Conservation (phyloP, 2,797 vertebrate species). For the Iguana delicatissima region DNA sequence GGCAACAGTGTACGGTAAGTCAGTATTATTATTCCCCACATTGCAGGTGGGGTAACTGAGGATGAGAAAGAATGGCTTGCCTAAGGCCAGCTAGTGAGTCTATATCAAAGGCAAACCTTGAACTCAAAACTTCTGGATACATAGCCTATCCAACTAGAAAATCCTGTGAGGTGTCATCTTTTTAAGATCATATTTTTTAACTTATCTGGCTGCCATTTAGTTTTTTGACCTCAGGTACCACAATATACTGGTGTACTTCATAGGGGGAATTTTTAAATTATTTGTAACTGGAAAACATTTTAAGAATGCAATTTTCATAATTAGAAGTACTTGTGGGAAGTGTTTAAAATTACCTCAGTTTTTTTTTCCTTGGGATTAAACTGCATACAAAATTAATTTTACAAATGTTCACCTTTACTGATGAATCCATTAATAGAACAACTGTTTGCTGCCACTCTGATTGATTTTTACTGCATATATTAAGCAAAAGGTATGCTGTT, state of each 20-base stretch:
- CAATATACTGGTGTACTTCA: background rate
- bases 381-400: background rate
- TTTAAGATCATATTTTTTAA: slow-evolving; percentile 13
- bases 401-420: background rate
- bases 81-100: background rate
- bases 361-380: background rate
- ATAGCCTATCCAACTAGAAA: background rate
- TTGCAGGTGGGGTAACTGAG: background rate
- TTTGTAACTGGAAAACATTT: slow-evolving; percentile 12
- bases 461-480: background rate
- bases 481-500: background rate
- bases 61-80: background rate
- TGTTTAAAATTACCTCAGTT: background rate
- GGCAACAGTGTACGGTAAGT: background rate
- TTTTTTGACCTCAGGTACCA: background rate
- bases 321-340: background rate
- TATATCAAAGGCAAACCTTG: background rate
- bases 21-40: background rate
- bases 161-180: background rate
- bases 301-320: background rate
- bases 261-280: background rate
- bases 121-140: background rate
- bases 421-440: background rate
- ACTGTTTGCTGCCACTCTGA: background rate
- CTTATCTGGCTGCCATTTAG: background rate